Evolutionary conservation across 2,888 invertebrate genomes (phyloP).

Genomic region (Drosophila neonasuta): DNA sequence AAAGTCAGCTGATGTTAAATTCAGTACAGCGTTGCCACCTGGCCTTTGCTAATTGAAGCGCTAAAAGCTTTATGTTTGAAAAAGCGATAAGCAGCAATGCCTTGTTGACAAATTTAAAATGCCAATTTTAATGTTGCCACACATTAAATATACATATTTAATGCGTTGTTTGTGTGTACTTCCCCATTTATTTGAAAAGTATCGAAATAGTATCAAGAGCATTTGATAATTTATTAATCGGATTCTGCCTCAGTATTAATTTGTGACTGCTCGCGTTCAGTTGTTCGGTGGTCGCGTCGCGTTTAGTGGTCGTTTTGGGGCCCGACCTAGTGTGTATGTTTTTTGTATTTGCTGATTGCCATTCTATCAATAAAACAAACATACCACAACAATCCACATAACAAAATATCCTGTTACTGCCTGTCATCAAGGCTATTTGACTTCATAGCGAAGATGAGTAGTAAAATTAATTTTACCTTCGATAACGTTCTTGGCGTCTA

Average conservation of each 20-base stretch:
- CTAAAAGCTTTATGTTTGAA: slow-evolving; percentile 28
- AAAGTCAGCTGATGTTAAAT: slow-evolving; percentile 35
- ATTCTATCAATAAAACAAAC: slow-evolving; percentile 29
- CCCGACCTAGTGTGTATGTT: slow-evolving; percentile 9
- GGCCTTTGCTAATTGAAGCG: neutral
- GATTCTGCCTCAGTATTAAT: slow-evolving; percentile 58
- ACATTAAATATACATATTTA: neutral
- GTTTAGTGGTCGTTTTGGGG: slow-evolving; percentile 14
- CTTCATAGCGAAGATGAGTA: slow-evolving; percentile 68
- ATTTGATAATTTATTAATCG: slow-evolving; percentile 27
- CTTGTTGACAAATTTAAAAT: neutral
- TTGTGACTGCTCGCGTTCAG: slow-evolving; percentile 50
- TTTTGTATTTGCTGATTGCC: slow-evolving; percentile 22
- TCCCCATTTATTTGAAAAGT: slow-evolving; percentile 9
- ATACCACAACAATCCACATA: slow-evolving; percentile 11
- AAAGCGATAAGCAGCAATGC: slow-evolving; percentile 17
- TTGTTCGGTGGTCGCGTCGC: slow-evolving; percentile 18
- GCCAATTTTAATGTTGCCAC: neutral
- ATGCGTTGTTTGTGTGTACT: neutral
- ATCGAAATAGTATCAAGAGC: neutral
- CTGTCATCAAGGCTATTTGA: slow-evolving; percentile 35
- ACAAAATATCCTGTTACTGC: slow-evolving; percentile 42
- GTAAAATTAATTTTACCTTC: slow-evolving; percentile 79
- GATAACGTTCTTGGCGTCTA: slow-evolving; percentile 80
- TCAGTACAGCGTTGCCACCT: slow-evolving; percentile 33